Evolutionary conservation across 23 tunicate species (phyloP).

Genomic region (Botrylloides violaceus): DNA sequence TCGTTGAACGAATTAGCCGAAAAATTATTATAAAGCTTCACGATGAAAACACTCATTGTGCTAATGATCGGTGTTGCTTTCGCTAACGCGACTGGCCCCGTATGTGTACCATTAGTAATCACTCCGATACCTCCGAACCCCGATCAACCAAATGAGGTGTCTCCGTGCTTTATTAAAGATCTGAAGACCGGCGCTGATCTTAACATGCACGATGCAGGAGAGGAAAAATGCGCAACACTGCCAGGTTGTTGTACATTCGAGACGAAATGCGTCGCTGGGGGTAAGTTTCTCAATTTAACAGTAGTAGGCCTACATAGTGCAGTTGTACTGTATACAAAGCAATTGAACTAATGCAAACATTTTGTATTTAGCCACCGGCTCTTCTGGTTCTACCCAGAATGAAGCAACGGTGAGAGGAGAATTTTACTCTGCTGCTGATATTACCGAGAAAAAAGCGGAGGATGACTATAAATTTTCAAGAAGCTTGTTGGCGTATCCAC

Average conservation of each 20-base stretch:
- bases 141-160: no score
- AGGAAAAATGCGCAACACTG: background rate
- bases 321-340: no score
- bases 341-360: no score
- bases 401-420: background rate
- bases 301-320: no score
- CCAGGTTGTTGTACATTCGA: background rate
- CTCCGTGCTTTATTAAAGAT: no score
- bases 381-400: no score
- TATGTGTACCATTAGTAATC: no score
- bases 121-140: no score
- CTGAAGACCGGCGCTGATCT: no score
- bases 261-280: background rate
- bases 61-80: background rate
- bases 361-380: no score
- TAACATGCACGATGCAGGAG: background rate
- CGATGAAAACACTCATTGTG: background rate
- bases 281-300: no score
- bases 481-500: background rate
- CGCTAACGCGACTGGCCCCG: background rate
- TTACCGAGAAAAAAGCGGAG: background rate
- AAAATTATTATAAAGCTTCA: background rate
- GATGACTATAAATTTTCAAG: background rate
- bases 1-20: background rate
- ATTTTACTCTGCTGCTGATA: background rate